Evolutionary conservation across 2,888 invertebrate genomes (phyloP), one percentile per base, ranked within the genome.

Genomic region (Drosophila multiciliata): DNA sequence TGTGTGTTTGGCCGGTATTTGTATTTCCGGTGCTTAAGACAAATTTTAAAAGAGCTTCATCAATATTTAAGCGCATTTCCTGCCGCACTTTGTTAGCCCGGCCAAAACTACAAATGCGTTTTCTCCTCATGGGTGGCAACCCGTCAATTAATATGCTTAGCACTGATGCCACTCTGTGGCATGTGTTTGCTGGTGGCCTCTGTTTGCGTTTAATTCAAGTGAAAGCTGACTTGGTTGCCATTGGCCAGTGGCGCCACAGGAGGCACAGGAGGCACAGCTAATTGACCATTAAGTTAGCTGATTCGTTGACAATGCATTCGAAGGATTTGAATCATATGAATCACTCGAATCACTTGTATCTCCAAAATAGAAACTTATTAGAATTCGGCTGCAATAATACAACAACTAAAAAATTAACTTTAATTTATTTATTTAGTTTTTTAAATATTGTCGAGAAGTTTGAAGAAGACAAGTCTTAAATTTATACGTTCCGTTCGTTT

Each of bases 21-120:
- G 89, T 90, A 90, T 85, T 90, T 85, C 85, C 85, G 85, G 85
- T 85, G 90, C 85, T 85, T 85, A 85, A 85, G 85, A 85, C 85
- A 89, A 85, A 85, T 85, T 90, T 90, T 83, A 90, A 85, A 85
- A 85, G 82, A 73, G 87, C 84, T 67, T 84, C 75, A 89, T 85
- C 61, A 85, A 85, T 85, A 89, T 78, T 85, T 83, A 23, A 85
- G 70, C 73, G 58, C 82, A 78, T 82, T 85, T 90, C 90, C 85
- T 87, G 82, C 71, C 80, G 80, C 80, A 80, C 80, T 80, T 80
- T 82, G 80, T 70, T 61, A 58, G 60, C 72, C 72, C 42, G 54
- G 58, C 61, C 57, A 48, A n/a, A 33, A 50, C 73, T 76, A 45
- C 57, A 64, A 81, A 67, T 75, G 59, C 48, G 62, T 60, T 72